Base-by-base conservation (phyloP, 2,113 vertebrate genomes). In the Corydoras sp. region DNA sequence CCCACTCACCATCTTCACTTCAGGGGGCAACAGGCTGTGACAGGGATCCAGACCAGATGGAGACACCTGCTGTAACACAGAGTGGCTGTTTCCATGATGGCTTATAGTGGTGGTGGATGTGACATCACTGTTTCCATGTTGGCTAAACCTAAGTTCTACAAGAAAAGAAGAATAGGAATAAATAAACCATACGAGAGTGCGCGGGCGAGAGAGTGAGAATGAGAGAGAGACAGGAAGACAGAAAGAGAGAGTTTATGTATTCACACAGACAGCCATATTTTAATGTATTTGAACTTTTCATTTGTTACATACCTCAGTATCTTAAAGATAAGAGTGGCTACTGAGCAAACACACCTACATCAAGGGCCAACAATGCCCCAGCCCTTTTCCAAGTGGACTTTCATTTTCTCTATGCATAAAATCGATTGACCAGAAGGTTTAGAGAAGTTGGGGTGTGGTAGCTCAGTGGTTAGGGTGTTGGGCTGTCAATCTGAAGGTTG, bases 61-160 rank as follows among this genome's bases (percentile, higher is more conserved):
- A 82, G 97, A 98, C 85, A 98, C 95, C 87, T 98, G 95, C 85
- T 98, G 97, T 79, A 98, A 90, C 75, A 96, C 92, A 0, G 94
- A 92, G 81, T 96, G 96, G 90, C 94, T 93, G 87, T 89, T 87
- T 58, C 89, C 87, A 73, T 97, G 96, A 91, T 99, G 97, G 88
- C 89, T 93, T 86, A 98, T 96, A 81, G 92, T 78, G 4, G 92
- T 91, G 15, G 96, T 94, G 83, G 97, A 97, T 51, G 90, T 90
- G 51, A 93, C 93, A 79, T 99, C 96, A 59, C 88, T 90, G 73
- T 89, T 89, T 18, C 91, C 90, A 53, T 92, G 88, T 69, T 93
- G 95, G 89, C 85, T 90, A 83, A 97, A 99, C 74, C 97, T 89
- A 56, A 98, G 91, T 81, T 91, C 92, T 94, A 86, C 15, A 77